Percentiles rank a stretch among this genome's conserved stretches.
These are phyloP conservation scores for Meandrusa payeni DNA, from an alignment of 2,888 invertebrate species.

Conservation along the genomic window DNA sequence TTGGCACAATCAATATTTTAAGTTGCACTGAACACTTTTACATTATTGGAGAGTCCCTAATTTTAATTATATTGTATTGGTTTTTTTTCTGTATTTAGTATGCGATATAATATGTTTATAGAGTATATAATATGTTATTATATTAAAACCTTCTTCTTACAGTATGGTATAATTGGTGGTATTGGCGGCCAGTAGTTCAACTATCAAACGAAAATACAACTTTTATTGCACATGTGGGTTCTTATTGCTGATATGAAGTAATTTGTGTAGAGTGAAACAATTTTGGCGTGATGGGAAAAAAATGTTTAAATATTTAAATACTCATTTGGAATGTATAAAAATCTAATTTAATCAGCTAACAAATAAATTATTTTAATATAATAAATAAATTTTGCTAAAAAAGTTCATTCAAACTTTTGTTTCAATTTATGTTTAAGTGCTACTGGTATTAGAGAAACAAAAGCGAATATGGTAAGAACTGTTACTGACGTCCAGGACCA, in stretches of 20 bases:
- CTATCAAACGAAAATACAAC: slow-evolving; percentile 79
- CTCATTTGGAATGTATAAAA: slow-evolving; percentile 54
- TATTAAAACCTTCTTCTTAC: slow-evolving; percentile 50
- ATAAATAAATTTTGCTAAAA: slow-evolving; percentile 58
- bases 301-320: slow-evolving; percentile 17
- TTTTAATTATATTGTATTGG: too few relatives aligned
- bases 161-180: slow-evolving; percentile 94
- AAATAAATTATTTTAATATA: slow-evolving; percentile 25
- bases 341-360: slow-evolving; percentile 39
- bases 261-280: too few relatives aligned
- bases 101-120: too few relatives aligned
- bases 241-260: slow-evolving; percentile 82
- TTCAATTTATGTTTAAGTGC: slow-evolving; percentile 89
- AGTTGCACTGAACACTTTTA: too few relatives aligned
- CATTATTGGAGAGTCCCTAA: too few relatives aligned
- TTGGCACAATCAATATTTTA: too few relatives aligned
- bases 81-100: too few relatives aligned
- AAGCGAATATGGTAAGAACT: slow-evolving; percentile 88
- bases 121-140: too few relatives aligned
- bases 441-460: slow-evolving; percentile 93
- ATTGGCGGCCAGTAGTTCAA: slow-evolving; percentile 86
- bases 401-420: slow-evolving; percentile 86
- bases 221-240: slow-evolving; percentile 85
- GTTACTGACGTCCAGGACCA: slow-evolving; percentile 94
- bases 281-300: too few relatives aligned